Base-by-base conservation (phyloP, 2,113 vertebrate species). In the Cygnus buccinator region DNA sequence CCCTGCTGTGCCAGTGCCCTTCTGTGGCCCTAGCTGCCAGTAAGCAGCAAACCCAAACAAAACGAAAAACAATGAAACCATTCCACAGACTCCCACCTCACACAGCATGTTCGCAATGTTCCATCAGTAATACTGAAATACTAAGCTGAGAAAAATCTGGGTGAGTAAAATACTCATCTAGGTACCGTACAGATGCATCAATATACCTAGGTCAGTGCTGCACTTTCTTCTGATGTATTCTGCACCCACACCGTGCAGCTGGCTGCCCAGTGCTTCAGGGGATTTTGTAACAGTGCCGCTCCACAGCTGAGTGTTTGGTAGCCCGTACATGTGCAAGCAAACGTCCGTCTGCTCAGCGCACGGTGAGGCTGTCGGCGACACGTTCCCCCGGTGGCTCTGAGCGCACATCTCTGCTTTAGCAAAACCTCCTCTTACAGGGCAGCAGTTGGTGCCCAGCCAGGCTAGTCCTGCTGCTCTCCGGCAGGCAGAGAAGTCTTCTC, bases 271-370 rank as follows among this genome's bases (percentile, higher is more conserved):
- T 10, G 68, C 33, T 37, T 67, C 22, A 31, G 13, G 55, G 31
- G 23, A 35, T 77, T 82, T 73, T 73, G 22, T 58, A 29, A 43
- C 10, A 59, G 26, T 62, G 33, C 13, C n/a, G 13, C 19, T 26
- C 21, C 23, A 29, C 1, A 2, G 10, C 2, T 58, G 54, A 44
- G 75, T 28, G 20, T 41, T 77, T 28, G 55, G 23, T 44, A 37
- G 39, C 66, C 44, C 9, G 31, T 15, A 44, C 7, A 3, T 44
- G 43, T 44, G 43, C 43, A 44, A 18, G 43, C 43, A 44, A 44
- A 44, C 43, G 16, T 50, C 0, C 0, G 35, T 28, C 43, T 65
- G n/a, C 59, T 77, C 25, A 26, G 14, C 0, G 0, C 16, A 6
- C 9, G 5, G 59, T 41, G 41, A 52, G 17, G 10, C 18, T 61